These are phyloP conservation scores for Cataglyphis hispanica DNA, from an alignment of 1,140 invertebrate genomes.

Conservation along the genomic window DNA sequence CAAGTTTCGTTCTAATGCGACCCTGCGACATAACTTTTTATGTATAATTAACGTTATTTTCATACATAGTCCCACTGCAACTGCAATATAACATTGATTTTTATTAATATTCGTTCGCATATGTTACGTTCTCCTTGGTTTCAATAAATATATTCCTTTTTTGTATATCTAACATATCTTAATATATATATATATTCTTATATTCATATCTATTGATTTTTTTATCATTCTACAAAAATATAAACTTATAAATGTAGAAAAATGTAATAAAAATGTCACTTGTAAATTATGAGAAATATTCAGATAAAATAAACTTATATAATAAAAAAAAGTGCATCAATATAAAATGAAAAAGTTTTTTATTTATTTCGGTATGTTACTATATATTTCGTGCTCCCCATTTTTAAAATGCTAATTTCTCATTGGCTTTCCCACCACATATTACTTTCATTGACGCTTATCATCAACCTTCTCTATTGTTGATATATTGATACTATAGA, in stretches of 20 bases:
- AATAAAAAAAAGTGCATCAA: constrained; percentile 9
- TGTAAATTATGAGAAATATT: neutral
- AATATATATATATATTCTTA: constrained; percentile 34
- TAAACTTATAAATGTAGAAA: constrained; percentile 19
- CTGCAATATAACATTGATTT: constrained; percentile 27
- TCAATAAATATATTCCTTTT: constrained; percentile 38
- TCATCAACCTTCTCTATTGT: neutral
- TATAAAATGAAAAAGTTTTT: neutral
- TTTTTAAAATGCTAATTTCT: neutral
- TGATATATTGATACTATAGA: constrained; percentile 5
- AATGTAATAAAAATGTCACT: neutral
- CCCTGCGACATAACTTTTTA: constrained; percentile 25
- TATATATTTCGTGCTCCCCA: neutral
- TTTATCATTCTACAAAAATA: constrained; percentile 2
- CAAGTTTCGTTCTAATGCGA: constrained; percentile 74
- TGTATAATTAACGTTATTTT: neutral
- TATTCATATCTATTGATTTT: neutral
- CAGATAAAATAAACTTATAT: neutral
- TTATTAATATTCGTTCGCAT: constrained; percentile 15
- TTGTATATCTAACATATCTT: constrained; percentile 37
- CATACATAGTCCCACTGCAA: no score
- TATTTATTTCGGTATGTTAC: neutral
- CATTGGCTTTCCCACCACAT: neutral
- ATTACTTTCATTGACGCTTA: neutral
- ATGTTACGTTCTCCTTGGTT: neutral